Evolutionary conservation across 2,113 vertebrate genomes (phyloP).

Genomic region (Corythornis madagascariensis): DNA sequence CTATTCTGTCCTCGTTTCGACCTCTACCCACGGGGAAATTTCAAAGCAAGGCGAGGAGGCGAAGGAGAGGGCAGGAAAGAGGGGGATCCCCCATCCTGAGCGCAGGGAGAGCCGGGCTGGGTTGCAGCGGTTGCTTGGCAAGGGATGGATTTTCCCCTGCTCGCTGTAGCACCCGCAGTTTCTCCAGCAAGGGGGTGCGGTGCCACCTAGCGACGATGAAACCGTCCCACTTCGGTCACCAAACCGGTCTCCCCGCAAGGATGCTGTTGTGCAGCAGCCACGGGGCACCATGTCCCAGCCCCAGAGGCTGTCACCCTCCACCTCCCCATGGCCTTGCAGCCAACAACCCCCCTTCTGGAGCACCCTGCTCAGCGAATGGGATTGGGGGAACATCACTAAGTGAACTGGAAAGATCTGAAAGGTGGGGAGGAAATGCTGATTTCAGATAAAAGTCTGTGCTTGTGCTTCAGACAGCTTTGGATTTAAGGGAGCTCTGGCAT

Average conservation of each 20-base stretch:
- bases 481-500: neutral
- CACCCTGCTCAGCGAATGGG: rapidly evolving
- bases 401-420: neutral
- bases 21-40: neutral
- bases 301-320: neutral
- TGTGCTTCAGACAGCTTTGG: neutral
- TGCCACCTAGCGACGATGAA: slow-evolving; percentile 50
- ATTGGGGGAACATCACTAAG: neutral
- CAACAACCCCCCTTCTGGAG: neutral
- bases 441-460: neutral
- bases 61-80: neutral
- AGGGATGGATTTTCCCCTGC: too few relatives aligned
- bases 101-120: neutral
- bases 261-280: neutral
- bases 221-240: rapidly evolving
- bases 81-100: rapidly evolving
- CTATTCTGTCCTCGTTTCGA: neutral
- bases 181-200: neutral
- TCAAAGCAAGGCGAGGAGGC: neutral
- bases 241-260: rapidly evolving
- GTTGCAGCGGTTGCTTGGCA: rapidly evolving
- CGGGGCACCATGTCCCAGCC: rapidly evolving
- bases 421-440: neutral
- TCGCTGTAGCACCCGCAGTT: rapidly evolving
- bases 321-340: neutral